Base-by-base conservation (phyloP, 2,888 invertebrate genomes). In the Agrilus cyanescens region DNA sequence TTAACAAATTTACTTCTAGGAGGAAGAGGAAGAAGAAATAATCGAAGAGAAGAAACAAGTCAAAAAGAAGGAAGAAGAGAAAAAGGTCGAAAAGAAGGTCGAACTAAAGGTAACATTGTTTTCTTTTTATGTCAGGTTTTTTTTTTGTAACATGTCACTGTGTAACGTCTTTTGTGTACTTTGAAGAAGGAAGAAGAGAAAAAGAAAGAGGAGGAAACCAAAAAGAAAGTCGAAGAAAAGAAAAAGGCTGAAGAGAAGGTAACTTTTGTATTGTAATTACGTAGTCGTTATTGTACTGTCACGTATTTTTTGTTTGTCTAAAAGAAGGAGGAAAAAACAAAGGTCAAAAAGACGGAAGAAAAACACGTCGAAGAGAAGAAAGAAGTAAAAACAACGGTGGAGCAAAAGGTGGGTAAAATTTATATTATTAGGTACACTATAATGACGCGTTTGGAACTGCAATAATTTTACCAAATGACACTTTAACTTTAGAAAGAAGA, bases 61-160 rank as follows among this genome's bases (percentile, higher is more conserved):
- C 38, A 72, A 72, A 45, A 70, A 69, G 32, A 71, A 71, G 52
- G 56, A 68, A 12, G 66, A 72, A 61, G 68, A 57, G 31, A 53
- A 57, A 25, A 50, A 39, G 39, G 45, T 12, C 43, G 56, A 41
- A 16, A 42, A 30, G 30, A 30, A 35, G 16, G 35, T 14, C 7
- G 53, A 59, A 13, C 60, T 59, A 56, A 58, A 64, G 57, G 67
- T 34, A 43, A n/a, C 16, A 30, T 40, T 43, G 40, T 40, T 45
- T 30, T 45, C 29, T 37, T 4, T 25, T 10, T 20, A 20, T 20
- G 7, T 20, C 2, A 20, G 8, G 25, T 25, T 25, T 25, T 25
- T 10, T 25, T 10, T 25, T 25, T 10, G 25, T 25, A 25, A 25
- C 4, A 25, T 10, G 16, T 39, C 20, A 13, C 40, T 46, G 31